Conservation (phyloP, 1,140 invertebrate genomes). For the Temnothorax curvispinosus region DNA sequence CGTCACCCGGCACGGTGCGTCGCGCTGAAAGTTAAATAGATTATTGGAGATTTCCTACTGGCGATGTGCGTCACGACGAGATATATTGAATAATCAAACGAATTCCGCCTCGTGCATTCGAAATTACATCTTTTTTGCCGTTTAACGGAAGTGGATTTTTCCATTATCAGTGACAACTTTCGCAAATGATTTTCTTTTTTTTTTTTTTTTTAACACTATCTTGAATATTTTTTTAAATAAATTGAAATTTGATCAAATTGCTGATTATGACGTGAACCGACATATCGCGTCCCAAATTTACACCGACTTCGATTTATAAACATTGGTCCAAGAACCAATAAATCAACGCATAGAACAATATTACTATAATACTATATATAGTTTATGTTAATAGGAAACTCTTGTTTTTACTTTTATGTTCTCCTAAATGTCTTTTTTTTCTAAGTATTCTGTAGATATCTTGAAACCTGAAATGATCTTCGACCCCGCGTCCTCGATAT, state of each 20-base stretch:
- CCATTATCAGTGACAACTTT: not conserved
- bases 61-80: not conserved
- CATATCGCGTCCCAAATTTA: too few relatives aligned
- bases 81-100: not conserved
- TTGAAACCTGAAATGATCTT: not conserved
- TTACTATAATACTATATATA: too few relatives aligned
- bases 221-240: not conserved
- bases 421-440: not conserved
- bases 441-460: not conserved
- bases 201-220: not conserved
- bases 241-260: not conserved
- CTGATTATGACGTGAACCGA: not conserved
- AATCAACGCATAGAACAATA: too few relatives aligned
- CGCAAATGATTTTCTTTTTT: not conserved
- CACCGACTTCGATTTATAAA: too few relatives aligned
- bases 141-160: not conserved
- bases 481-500: not conserved
- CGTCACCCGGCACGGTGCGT: not conserved
- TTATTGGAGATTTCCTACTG: not conserved
- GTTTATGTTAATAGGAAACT: not conserved
- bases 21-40: constrained; percentile 53
- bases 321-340: too few relatives aligned
- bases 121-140: not conserved
- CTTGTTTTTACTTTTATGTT: not conserved
- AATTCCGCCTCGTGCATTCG: not conserved